Evolutionary conservation across 2,797 vertebrate genomes (phyloP), one percentile per base, ranked within the genome.

Genomic region (Cossypha polioptera): DNA sequence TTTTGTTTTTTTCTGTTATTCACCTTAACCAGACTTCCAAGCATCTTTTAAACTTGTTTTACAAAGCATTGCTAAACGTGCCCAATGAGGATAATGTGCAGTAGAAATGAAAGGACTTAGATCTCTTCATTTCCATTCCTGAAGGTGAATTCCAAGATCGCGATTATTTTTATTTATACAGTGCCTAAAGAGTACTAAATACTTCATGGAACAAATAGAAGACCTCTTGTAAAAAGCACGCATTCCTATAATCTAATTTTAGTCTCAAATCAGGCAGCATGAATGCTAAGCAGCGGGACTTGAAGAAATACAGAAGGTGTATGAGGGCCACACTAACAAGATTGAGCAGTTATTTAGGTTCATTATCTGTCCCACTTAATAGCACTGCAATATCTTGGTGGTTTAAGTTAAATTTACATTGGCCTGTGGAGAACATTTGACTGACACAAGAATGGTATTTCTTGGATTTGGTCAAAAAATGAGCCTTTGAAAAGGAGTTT

Each of bases 151-250:
- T 91, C 91, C 81, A 92, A 95, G 92, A 95, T 95, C 35, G 3
- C 29, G n/a, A 89, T 96, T 92, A 96, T 97, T 97, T 95, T 94
- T 97, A 96, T 96, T 97, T 97, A 91, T 92, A 86, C 73, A 69
- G 73, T 75, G 43, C 79, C 87, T 97, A 95, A 97, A 97, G 89
- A 94, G 91, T 90, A 66, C 89, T 91, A 96, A 96, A 91, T 94
- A 71, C 95, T 96, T 97, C 89, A 92, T 91, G 82, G 85, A 96
- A 95, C 89, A 96, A 96, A 96, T 96, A 92, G 86, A 93, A 96
- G 94, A 88, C 75, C 86, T 95, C 95, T 94, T 92, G 89, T 94
- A 90, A 93, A 93, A 96, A 89, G 75, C 92, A 96, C 43, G 77
- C 79, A 58, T 94, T 86, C 68, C 79, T 91, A 69, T 96, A 95